Evolutionary conservation across 2,797 vertebrate species (phyloP), one percentile per base, ranked within the genome.

Genomic region (Denticeps clupeoides): DNA sequence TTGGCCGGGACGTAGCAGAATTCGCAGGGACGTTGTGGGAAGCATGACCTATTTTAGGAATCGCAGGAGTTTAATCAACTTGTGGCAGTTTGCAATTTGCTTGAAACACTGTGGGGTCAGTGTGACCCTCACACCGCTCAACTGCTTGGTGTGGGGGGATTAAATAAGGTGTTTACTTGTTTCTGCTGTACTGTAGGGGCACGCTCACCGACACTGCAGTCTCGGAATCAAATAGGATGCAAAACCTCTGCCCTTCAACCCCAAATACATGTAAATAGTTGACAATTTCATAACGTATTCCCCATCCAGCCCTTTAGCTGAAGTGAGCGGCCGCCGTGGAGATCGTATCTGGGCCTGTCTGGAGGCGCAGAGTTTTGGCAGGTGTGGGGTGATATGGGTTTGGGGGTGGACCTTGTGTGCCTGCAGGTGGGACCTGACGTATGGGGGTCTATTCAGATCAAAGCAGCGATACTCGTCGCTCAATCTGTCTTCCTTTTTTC

Each of bases 41-140:
- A 23, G 7, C 18, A 19, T 9, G 45, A 49, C 45, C 59, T 43
- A 45, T 53, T 64, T 35, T 52, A 53, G 52, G 55, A 59, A 63
- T 65, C 55, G 55, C 56, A 62, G 29, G 25, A 54, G 58, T 60
- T 66, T 56, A 62, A 66, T 69, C 55, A 57, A 57, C 51, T 49
- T 19, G 40, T 23, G 49, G 53, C 54, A 45, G 22, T 47, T 55
- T n/a, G 45, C 53, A 53, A 49, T 62, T 26, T 43, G 47, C 46
- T 53, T 37, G 60, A 58, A 56, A 58, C 45, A 26, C 48, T 23
- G 41, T 40, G 35, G 44, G 47, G 46, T 49, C 46, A 54, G 47
- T 12, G n/a, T 60, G 61, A 63, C 59, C 57, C 45, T 42, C 33
- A 45, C 49, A 44, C 48, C 31, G 35, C 28, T 3, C 35, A 37